phyloP scores from a whole-genome alignment of 2,113 vertebrate genomes.

The Neoarius graeffei region DNA sequence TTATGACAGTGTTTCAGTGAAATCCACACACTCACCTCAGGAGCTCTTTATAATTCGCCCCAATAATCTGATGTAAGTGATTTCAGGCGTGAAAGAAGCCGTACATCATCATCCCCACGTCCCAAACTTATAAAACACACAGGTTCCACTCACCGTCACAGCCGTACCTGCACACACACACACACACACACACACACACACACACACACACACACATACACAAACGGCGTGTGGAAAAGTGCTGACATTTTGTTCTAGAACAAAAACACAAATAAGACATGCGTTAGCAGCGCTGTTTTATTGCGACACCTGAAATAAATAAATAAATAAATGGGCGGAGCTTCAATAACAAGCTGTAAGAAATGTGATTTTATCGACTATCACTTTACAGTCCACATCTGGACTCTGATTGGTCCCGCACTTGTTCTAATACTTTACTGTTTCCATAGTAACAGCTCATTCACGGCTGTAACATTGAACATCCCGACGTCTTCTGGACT shows the following conservation, averaged over 20 bases:
- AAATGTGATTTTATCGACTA: background rate
- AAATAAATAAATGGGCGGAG: background rate
- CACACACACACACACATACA: conserved; percentile 4
- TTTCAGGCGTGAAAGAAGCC: conserved; percentile 15
- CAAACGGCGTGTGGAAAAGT: background rate
- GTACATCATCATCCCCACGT: conserved; percentile 18
- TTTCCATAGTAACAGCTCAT: background rate
- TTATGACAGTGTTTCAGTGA: conserved; percentile 35
- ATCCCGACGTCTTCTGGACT: background rate
- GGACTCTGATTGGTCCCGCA: background rate
- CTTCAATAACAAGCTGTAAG: background rate
- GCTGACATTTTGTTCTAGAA: background rate
- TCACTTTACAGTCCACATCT: background rate
- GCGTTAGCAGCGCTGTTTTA: background rate
- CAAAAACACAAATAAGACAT: background rate
- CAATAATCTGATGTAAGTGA: conserved; percentile 29
- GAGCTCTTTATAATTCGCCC: conserved; percentile 24
- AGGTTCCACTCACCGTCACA: background rate
- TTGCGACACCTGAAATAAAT: background rate
- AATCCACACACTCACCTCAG: conserved; percentile 20
- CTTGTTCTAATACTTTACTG: background rate
- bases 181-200: conserved; percentile 14
- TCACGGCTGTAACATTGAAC: background rate
- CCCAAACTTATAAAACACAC: background rate
- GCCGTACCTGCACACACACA: conserved; percentile 1